Percentiles rank a stretch among this genome's conserved stretches.
Conservation (phyloP, 2,797 vertebrate genomes). For the Hippoglossus hippoglossus region DNA sequence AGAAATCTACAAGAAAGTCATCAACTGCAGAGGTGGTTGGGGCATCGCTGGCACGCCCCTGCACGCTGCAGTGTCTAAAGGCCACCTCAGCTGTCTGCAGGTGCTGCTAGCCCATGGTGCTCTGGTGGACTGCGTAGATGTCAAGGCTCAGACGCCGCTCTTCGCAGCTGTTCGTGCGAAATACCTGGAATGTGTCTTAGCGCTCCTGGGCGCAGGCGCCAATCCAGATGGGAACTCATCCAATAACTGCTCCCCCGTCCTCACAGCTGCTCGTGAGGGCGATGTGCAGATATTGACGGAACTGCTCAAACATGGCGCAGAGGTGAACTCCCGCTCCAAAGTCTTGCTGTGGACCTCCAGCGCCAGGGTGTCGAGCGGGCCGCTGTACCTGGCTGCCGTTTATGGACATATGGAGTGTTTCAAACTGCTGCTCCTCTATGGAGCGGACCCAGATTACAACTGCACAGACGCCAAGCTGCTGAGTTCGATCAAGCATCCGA, state of each 20-base stretch:
- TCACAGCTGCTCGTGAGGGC: slow-evolving; percentile 90
- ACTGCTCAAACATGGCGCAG: slow-evolving; percentile 88
- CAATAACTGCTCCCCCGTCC: slow-evolving; percentile 93
- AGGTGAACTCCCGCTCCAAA: slow-evolving; percentile 89
- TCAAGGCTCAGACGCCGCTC: slow-evolving; percentile 95
- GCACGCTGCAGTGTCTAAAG: slow-evolving; percentile 88
- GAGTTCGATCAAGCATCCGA: slow-evolving; percentile 84
- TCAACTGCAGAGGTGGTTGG: slow-evolving; percentile 92
- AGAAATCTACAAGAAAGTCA: slow-evolving; percentile 87
- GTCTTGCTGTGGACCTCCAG: slow-evolving; percentile 87
- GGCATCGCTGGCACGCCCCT: slow-evolving; percentile 90
- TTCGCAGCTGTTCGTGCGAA: slow-evolving; percentile 91
- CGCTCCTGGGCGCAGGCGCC: slow-evolving; percentile 89
- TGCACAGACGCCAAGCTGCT: slow-evolving; percentile 84
- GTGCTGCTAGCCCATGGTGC: slow-evolving; percentile 91
- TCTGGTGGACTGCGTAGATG: slow-evolving; percentile 89
- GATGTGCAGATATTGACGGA: slow-evolving; percentile 83
- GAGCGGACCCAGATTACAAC: slow-evolving; percentile 94
- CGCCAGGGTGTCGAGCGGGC: slow-evolving; percentile 88
- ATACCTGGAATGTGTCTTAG: slow-evolving; percentile 89
- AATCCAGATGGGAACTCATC: slow-evolving; percentile 87
- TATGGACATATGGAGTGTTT: slow-evolving; percentile 95
- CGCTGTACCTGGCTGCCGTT: slow-evolving; percentile 91
- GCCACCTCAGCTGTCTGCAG: slow-evolving; percentile 85
- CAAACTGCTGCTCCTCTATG: slow-evolving; percentile 88